Evolutionary conservation across 1,140 invertebrate genomes (phyloP).

Genomic region (Eupristina koningsbergeri): DNA sequence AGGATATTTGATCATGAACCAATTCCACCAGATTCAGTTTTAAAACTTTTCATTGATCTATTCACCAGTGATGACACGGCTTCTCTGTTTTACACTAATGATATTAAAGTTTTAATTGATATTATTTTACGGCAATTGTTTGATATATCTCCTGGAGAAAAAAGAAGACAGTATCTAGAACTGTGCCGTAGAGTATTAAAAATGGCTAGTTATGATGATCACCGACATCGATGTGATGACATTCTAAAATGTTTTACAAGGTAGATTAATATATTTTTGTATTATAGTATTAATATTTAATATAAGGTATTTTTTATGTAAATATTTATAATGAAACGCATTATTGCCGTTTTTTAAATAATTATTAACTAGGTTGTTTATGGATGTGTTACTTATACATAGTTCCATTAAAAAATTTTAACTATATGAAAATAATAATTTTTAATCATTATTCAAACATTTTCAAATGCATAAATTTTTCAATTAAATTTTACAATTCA

Average conservation of each 20-base stretch:
- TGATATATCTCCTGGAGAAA: slow-evolving; percentile 89
- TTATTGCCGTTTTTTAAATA: too few relatives aligned
- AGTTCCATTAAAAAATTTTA: too few relatives aligned
- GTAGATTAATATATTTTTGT: slow-evolving; percentile 50
- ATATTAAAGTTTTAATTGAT: slow-evolving; percentile 92
- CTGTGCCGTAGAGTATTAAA: slow-evolving; percentile 84
- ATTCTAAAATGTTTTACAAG: slow-evolving; percentile 85
- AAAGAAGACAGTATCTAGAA: slow-evolving; percentile 83
- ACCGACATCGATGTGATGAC: slow-evolving; percentile 83
- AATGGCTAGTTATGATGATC: slow-evolving; percentile 83
- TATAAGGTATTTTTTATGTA: not conserved
- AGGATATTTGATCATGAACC: slow-evolving; percentile 86
- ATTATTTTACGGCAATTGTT: slow-evolving; percentile 90
- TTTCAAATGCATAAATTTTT: too few relatives aligned
- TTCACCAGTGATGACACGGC: slow-evolving; percentile 85
- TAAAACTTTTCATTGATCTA: slow-evolving; percentile 90
- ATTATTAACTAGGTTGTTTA: too few relatives aligned
- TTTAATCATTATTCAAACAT: too few relatives aligned
- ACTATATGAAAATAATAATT: too few relatives aligned
- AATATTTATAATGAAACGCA: too few relatives aligned
- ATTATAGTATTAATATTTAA: not conserved
- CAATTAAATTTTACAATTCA: too few relatives aligned
- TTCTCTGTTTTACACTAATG: slow-evolving; percentile 92
- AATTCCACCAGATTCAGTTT: slow-evolving; percentile 85
- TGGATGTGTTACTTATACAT: too few relatives aligned